These are phyloP conservation scores for Pachypsylla venusta DNA, from an alignment of 1,140 invertebrate species.

Conservation along the genomic window DNA sequence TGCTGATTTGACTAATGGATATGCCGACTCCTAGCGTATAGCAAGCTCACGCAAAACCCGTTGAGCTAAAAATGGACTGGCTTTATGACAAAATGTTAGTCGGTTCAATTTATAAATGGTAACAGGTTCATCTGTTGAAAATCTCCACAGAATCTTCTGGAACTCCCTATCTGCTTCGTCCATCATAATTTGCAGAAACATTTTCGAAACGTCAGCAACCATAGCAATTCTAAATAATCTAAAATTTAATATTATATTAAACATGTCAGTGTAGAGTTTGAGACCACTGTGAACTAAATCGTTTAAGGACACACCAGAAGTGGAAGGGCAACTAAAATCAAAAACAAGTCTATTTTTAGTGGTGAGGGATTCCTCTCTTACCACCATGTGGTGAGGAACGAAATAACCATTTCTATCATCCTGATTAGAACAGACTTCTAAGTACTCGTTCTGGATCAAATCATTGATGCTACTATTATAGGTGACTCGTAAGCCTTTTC, in stretches of 20 bases:
- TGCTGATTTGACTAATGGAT: constrained; percentile 3
- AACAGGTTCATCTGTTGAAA: background rate
- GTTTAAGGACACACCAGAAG: constrained; percentile 23
- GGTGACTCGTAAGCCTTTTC: background rate
- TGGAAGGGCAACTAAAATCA: constrained; percentile 26
- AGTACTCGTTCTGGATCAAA: background rate
- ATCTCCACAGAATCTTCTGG: constrained; percentile 8
- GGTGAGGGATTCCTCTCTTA: constrained; percentile 16
- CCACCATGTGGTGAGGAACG: constrained; percentile 18
- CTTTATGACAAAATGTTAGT: constrained; percentile 2
- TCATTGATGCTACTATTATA: constrained; percentile 3
- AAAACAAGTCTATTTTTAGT: constrained; percentile 29
- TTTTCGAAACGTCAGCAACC: background rate
- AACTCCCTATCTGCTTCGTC: background rate
- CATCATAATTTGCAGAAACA: background rate
- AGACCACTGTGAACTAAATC: constrained; percentile 23
- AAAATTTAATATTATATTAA: constrained; percentile 24
- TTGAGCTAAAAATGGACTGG: background rate
- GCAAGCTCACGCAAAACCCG: background rate
- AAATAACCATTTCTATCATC: background rate
- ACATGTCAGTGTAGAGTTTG: constrained; percentile 23
- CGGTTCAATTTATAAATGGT: background rate
- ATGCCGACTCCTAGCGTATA: background rate
- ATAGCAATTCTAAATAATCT: constrained; percentile 18
- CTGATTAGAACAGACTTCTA: background rate